Base-by-base conservation (phyloP, 2,888 invertebrate genomes). In the Habroteleia sp. region DNA sequence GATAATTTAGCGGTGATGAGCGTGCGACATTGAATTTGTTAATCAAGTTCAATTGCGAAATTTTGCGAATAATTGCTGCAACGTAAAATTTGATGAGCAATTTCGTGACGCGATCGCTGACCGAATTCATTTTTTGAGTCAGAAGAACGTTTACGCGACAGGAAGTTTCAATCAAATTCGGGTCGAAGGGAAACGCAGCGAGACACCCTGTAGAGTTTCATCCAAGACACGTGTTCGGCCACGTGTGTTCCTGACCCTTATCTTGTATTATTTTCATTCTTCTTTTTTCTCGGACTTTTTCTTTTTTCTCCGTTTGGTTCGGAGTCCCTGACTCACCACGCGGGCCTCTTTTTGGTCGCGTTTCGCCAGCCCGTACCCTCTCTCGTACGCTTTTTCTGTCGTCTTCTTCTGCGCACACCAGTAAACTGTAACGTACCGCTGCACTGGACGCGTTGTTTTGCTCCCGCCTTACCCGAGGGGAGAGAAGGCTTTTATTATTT, bases 151-250 rank as follows among this genome's bases (percentile, higher is more conserved):
- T 20, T 2, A 20, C 20, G 20, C 27, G 62, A 56, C 62, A 56
- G 63, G 68, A 63, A 69, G 62, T 54, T 68, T 66, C 63, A 48
- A 56, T 68, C 60, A 66, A 42, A 44, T 54, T 52, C 41, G 37
- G 63, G 37, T 33, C 52, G 52, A 60, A 52, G 66, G 66, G 56
- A 58, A 69, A 62, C 56, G 29, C 35, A 41, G 66, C 66, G 58
- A 60, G 76, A 76, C 73, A 76, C 76, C 76, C 76, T 73, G 76
- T 76, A 77, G 74, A 72, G 69, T 52, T 56, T 58, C 65, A 66
- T 60, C 69, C 52, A 65, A 80, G 82, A 85, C 85, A 85, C 85
- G 85, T 85, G 85, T 85, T 81, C 79, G 77, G 81, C 83, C 82
- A 83, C 81, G 81, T 81, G 82, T 81, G 79, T 75, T 63, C 56